Percentiles rank a stretch among this genome's conserved stretches.
phyloP scores from a whole-genome alignment of 2,113 vertebrate genomes.

The Ammodramus savannarum region DNA sequence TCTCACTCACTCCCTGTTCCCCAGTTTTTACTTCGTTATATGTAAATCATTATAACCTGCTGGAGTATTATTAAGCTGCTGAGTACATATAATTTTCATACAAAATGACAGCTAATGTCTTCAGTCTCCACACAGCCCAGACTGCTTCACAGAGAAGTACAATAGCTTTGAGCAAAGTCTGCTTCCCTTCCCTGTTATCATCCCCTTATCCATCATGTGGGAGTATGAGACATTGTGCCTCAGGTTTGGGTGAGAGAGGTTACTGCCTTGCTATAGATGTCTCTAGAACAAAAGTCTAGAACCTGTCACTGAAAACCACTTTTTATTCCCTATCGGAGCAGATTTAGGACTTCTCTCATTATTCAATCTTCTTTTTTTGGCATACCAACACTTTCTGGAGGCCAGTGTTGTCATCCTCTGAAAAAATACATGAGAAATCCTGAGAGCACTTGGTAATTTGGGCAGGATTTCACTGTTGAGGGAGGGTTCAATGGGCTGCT shows the following conservation, averaged over 20 bases:
- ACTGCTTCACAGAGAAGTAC: not conserved
- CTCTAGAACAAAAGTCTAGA: not conserved
- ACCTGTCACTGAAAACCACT: not conserved
- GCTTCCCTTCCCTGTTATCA: constrained; percentile 7
- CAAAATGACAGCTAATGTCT: not conserved
- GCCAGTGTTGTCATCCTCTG: not conserved
- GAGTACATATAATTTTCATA: constrained; percentile 24
- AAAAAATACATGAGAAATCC: not conserved
- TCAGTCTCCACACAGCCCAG: not conserved
- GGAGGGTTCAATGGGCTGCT: not conserved
- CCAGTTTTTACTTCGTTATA: not conserved
- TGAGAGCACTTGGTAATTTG: not conserved
- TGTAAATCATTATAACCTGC: not conserved
- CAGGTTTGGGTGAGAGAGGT: not conserved
- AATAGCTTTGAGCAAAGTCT: constrained; percentile 9
- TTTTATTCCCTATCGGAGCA: not conserved
- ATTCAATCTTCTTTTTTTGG: not conserved
- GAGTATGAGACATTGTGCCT: not conserved
- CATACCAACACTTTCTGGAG: not conserved
- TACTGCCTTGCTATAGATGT: not conserved
- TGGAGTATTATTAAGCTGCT: not conserved
- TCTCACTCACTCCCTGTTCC: not conserved
- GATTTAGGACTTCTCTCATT: not conserved
- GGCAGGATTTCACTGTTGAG: not conserved
- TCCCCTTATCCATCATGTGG: not conserved